Base-by-base conservation (phyloP, 2,797 vertebrate species). In the Sarcophilus harrisii region DNA sequence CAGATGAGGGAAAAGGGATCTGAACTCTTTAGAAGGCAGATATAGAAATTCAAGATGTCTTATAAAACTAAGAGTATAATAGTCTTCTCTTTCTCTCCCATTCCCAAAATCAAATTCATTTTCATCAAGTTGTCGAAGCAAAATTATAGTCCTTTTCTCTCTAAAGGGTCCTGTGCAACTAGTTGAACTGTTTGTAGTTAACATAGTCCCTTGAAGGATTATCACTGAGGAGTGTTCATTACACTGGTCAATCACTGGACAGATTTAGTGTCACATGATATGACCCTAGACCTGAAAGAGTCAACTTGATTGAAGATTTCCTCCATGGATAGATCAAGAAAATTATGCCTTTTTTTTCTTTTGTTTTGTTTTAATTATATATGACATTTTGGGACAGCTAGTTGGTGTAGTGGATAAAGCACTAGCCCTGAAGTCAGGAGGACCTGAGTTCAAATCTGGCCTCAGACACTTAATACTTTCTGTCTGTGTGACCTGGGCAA, bases 121-220 rank as follows among this genome's bases (percentile, higher is more conserved):
- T 28, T 14, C 18, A 52, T 49, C 9, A 5, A 5, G 27, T 12
- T 27, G 57, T 45, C 2, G n/a, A 1, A 49, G 81, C 49, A 87
- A 93, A 94, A 95, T 92, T n/a, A 1, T 32, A 45, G 54, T 3
- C 1, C 91, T 58, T 16, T 94, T 92, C 58, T 92, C 55, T 57
- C 92, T 16, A 81, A 92, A 81, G 0, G 24, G 28, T 91, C 90
- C 89, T 1, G 9, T 0, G 89, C 0, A 30, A 45, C 27, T 9
- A 16, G 57, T 0, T 1, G 89, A 0, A 0, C 2, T 87, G 87
- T 28, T 24, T 12, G 59, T 27, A 57, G 12, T 3, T 52, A 0
- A 0, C 38, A n/a, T 10, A 29, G 32, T 8, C 59, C 0, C 0
- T 0, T 6, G 95, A 57, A 73, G 57, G 0, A 0, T 16, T 18